Evolutionary conservation across 1,140 invertebrate genomes (phyloP), one percentile per base, ranked within the genome.

Genomic region (Goniozus legneri): DNA sequence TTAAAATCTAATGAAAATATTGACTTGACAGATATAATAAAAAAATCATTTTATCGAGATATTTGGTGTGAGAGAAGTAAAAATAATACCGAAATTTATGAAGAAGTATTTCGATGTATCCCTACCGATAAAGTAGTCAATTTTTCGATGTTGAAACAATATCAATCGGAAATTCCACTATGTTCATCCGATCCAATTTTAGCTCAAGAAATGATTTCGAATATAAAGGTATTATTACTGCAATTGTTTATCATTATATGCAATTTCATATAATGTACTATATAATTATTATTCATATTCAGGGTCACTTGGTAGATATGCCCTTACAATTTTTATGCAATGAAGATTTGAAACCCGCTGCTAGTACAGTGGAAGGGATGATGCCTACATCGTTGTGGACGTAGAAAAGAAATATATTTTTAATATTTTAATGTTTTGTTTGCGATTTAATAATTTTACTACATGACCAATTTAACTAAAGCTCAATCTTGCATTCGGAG

Each of bases 91-190:
- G 82, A 85, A 53, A 84, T 92, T 20, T 96, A 86, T 75, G 92
- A 95, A 62, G 83, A 92, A 78, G 90, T 91, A 38, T 94, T 94
- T 65, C 84, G 84, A 55, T 91, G 88, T 57, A 82, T 96, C 58
- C 93, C 93, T 2, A 86, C 84, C 0, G 86, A 96, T 72, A 73
- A 81, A 43, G 87, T 91, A 0, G 79, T 82, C 35, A 84, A 79
- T 15, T 95, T 95, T 70, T 71, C 78, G 0, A 80, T 85, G 51
- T 72, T 96, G 22, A 86, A 82, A 60, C 78, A 81, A 15, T 91
- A 87, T 67, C 83, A 89, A 65, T 80, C 85, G 47, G 78, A 79
- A 51, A 79, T 69, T 52, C 79, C 78, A 4, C 60, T 95, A 3
- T 84, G 81, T 64, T 77, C 80, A 19, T 79, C 77, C 0, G 83